Conservation (phyloP, 2,797 vertebrate species). For the Pangasius krempfi region DNA sequence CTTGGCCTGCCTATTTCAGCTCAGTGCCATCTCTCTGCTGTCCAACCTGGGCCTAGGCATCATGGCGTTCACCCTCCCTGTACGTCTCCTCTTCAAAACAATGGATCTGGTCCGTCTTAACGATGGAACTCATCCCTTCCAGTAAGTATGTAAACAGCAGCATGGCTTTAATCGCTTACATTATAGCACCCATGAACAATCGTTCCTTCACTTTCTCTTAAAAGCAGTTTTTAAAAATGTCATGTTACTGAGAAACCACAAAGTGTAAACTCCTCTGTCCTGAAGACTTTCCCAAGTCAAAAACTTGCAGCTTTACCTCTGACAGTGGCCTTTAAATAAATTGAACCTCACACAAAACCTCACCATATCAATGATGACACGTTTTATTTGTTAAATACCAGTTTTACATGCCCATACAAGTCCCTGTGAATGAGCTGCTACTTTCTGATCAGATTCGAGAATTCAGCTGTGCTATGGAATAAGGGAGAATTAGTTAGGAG, state of each 20-base stretch:
- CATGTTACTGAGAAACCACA: neutral
- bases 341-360: neutral
- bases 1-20: conserved; percentile 85
- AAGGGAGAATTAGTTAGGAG: neutral
- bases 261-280: neutral
- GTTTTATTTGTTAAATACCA: neutral
- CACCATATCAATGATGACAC: neutral
- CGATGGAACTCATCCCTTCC: conserved; percentile 78
- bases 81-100: conserved; percentile 82
- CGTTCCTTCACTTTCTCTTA: neutral
- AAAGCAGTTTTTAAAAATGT: neutral
- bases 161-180: neutral
- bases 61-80: conserved; percentile 80
- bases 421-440: neutral
- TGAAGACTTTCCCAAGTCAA: neutral
- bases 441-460: neutral
- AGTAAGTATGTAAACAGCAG: conserved; percentile 77
- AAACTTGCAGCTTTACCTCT: neutral
- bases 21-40: conserved; percentile 83
- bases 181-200: neutral
- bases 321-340: neutral
- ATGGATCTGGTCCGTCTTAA: conserved; percentile 79
- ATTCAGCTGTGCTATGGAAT: neutral
- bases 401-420: neutral
- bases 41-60: conserved; percentile 80